These are phyloP conservation scores for Ctenicera cuprea DNA, from an alignment of 2,888 invertebrate species.

Conservation along the genomic window DNA sequence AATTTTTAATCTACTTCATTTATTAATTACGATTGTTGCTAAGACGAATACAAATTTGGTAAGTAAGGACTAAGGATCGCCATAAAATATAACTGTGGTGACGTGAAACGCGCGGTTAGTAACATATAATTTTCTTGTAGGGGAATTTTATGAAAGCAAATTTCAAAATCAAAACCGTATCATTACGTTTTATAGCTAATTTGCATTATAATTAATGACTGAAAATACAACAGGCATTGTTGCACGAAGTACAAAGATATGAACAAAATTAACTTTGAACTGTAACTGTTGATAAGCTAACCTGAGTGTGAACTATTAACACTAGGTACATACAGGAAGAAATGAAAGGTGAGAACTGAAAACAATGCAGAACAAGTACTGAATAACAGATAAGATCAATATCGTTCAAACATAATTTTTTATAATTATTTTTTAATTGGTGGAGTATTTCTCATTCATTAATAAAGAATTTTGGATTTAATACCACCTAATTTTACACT, in stretches of 20 bases:
- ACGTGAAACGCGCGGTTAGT: not conserved
- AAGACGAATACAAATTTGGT: not conserved
- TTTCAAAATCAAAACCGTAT: no score
- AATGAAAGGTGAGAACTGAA: not conserved
- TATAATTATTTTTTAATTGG: not conserved
- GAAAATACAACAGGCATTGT: no score
- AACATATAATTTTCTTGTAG: no score
- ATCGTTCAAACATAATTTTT: not conserved
- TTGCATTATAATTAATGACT: no score
- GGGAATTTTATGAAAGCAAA: no score
- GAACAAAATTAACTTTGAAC: not conserved
- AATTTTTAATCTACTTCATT: not conserved
- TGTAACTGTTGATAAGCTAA: constrained; percentile 12
- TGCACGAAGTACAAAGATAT: no score
- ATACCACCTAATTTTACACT: no score
- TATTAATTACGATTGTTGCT: constrained; percentile 9
- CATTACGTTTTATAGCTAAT: no score
- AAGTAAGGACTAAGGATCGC: not conserved
- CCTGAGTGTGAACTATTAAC: constrained; percentile 7
- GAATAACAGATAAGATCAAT: not conserved
- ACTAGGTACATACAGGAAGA: not conserved
- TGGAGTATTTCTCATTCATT: no score
- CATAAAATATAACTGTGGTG: not conserved
- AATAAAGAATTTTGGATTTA: no score
- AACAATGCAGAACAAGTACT: not conserved